These are phyloP conservation scores for Sylvicola cinctus DNA, from an alignment of 2,888 invertebrate species.

Conservation along the genomic window DNA sequence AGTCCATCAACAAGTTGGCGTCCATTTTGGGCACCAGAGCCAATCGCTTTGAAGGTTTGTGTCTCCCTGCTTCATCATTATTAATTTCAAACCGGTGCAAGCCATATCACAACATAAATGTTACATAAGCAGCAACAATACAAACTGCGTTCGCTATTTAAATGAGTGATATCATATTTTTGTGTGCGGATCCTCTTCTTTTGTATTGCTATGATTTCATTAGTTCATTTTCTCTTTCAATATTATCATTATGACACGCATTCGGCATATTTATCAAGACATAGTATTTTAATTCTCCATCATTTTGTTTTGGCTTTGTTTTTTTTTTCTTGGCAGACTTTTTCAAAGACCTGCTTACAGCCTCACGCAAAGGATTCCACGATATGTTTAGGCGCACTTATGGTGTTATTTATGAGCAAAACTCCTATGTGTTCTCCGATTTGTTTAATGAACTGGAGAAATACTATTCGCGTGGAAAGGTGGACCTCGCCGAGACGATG, in stretches of 20 bases:
- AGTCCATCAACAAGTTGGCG: constrained; percentile 53
- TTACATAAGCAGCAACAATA: too few relatives aligned
- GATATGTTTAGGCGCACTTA: constrained; percentile 91
- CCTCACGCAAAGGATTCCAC: constrained; percentile 74
- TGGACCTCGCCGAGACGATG: constrained; percentile 69
- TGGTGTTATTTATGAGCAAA: constrained; percentile 85
- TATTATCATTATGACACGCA: too few relatives aligned
- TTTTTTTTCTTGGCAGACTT: constrained; percentile 44
- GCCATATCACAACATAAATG: too few relatives aligned
- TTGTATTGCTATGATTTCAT: too few relatives aligned
- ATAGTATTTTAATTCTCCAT: background rate
- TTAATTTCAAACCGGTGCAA: too few relatives aligned
- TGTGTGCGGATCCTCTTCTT: too few relatives aligned
- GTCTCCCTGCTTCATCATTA: background rate
- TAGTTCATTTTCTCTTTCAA: too few relatives aligned
- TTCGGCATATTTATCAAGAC: too few relatives aligned
- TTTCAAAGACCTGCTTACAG: constrained; percentile 65
- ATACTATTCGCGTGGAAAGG: constrained; percentile 70
- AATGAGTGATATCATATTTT: too few relatives aligned
- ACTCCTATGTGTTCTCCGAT: constrained; percentile 80
- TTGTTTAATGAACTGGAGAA: constrained; percentile 75
- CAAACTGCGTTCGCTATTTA: too few relatives aligned
- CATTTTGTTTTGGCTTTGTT: constrained; percentile 4
- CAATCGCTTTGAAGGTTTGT: constrained; percentile 61
- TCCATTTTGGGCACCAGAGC: constrained; percentile 56